A percentile compares a stretch with the other conserved stretches of the same genome.
phyloP scores from a whole-genome alignment of 2,888 invertebrate species.

The Drosophila setosimentum region DNA sequence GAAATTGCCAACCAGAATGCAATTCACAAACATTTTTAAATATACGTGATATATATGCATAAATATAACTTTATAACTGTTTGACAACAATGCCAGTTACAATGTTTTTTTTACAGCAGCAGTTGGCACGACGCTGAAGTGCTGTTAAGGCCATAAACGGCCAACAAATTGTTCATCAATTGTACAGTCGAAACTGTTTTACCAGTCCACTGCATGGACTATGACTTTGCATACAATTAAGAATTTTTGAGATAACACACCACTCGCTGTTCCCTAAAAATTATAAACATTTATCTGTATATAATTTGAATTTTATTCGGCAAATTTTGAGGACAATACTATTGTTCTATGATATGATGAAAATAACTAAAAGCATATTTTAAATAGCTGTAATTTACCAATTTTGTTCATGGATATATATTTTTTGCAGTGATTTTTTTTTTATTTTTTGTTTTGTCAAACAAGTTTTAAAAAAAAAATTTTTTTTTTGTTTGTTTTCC shows the following conservation, averaged over 20 bases:
- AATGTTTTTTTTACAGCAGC: conserved; percentile 39
- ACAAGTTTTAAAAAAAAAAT: no score
- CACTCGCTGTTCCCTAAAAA: not conserved
- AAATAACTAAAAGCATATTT: conserved; percentile 20
- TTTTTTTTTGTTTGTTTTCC: conserved; percentile 2
- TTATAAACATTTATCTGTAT: not conserved
- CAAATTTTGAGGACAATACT: not conserved
- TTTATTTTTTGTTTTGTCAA: conserved; percentile 42
- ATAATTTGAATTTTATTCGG: not conserved
- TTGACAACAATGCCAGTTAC: conserved; percentile 39
- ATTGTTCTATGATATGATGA: conserved; percentile 3
- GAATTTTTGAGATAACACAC: conserved; percentile 3
- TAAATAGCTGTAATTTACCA: conserved; percentile 39
- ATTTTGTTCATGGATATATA: not conserved
- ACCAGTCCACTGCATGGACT: conserved; percentile 2
- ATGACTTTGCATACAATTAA: not conserved
- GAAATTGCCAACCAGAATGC: conserved; percentile 30
- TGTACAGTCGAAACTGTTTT: conserved; percentile 20
- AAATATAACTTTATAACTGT: conserved; percentile 3
- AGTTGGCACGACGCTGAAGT: conserved; percentile 35
- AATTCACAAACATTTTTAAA: conserved; percentile 21
- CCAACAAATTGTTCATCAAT: conserved; percentile 18
- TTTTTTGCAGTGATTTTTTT: conserved; percentile 23
- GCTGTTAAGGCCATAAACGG: conserved; percentile 50
- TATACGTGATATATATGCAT: conserved; percentile 1